Conservation (phyloP, 2,113 vertebrate genomes). For the Jacana jacana region DNA sequence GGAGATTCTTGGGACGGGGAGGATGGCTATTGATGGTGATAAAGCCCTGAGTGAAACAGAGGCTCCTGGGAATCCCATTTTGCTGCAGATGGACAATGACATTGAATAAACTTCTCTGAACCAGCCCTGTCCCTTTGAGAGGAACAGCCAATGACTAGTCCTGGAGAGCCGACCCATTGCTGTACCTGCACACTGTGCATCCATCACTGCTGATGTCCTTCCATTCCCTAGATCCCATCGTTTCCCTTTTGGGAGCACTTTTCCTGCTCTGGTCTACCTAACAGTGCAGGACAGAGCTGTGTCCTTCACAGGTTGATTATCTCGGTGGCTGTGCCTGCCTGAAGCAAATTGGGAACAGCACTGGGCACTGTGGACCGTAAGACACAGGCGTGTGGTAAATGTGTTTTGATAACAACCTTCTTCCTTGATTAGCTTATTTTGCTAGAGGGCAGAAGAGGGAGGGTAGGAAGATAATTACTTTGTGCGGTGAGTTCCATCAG, state of each 20-base stretch:
- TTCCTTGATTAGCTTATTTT: constrained; percentile 57
- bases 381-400: constrained; percentile 31
- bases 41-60: background rate
- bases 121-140: background rate
- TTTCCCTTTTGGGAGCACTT: background rate
- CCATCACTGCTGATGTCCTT: background rate
- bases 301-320: constrained; percentile 59
- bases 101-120: background rate
- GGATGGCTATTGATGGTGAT: background rate
- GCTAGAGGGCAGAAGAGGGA: constrained; percentile 42
- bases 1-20: background rate
- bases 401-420: constrained; percentile 53
- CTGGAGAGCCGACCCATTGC: accelerated
- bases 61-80: background rate
- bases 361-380: background rate
- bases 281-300: background rate
- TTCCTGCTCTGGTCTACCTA: background rate
- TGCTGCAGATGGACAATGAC: background rate
- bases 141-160: background rate
- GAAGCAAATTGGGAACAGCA: background rate
- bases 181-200: accelerated
- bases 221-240: background rate
- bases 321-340: background rate
- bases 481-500: constrained; percentile 24
- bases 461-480: constrained; percentile 59